A percentile compares a stretch with the other conserved stretches of the same genome.
Evolutionary conservation across 2,113 vertebrate species (phyloP).

Genomic region (Aleadryas rufinucha): DNA sequence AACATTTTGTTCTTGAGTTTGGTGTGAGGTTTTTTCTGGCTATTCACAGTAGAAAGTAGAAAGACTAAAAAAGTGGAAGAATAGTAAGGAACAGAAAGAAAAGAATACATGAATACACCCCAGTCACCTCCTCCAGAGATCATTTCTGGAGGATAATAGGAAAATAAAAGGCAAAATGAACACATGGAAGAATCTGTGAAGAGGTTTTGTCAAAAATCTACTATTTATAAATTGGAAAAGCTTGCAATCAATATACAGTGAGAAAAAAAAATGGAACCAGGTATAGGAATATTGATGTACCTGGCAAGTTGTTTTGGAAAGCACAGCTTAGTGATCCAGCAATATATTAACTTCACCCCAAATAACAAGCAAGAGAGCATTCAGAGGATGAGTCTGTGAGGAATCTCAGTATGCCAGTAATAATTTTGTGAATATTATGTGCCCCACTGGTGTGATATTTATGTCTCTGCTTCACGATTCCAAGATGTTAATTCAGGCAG

Average conservation of each 20-base stretch:
- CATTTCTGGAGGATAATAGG: not conserved
- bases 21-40: rapidly evolving
- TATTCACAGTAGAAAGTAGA: not conserved
- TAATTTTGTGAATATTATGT: not conserved
- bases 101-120: not conserved
- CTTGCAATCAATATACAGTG: not conserved
- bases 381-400: not conserved
- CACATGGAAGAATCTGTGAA: not conserved
- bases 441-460: not conserved
- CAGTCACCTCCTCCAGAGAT: not conserved
- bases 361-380: not conserved
- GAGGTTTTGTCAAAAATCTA: not conserved
- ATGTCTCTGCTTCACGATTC: not conserved
- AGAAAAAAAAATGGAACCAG: not conserved
- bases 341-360: not conserved
- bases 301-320: not conserved
- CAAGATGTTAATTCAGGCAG: not conserved
- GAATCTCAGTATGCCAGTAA: not conserved
- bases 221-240: not conserved
- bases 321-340: not conserved
- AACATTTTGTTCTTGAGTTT: not conserved
- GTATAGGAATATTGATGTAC: not conserved
- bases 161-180: not conserved
- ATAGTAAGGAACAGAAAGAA: not conserved
- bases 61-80: not conserved